These are phyloP conservation scores for Procavia capensis DNA, from an alignment of 2,113 vertebrate genomes.

Conservation along the genomic window DNA sequence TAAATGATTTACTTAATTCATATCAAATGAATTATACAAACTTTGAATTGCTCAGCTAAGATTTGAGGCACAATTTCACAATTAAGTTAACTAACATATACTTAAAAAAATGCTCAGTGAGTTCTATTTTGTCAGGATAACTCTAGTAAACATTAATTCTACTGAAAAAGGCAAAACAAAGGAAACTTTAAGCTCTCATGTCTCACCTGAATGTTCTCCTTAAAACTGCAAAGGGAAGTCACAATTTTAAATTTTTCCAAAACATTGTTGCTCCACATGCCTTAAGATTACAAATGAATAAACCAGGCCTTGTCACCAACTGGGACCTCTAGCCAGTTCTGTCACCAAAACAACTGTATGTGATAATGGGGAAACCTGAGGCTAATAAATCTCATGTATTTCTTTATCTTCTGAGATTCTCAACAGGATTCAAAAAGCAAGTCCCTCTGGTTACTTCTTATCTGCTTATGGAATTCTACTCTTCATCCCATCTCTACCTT, in stretches of 20 bases:
- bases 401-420: conserved; percentile 8
- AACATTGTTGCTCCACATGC: not conserved
- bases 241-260: not conserved
- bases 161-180: conserved; percentile 43
- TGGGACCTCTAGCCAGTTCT: not conserved
- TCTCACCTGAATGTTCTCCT: not conserved
- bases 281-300: conserved; percentile 22
- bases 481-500: not conserved
- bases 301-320: not conserved
- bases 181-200: conserved; percentile 8
- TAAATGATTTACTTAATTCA: conserved; percentile 40
- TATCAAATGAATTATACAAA: conserved; percentile 55
- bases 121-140: conserved; percentile 32
- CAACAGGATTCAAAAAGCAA: not conserved
- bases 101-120: conserved; percentile 49
- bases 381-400: not conserved
- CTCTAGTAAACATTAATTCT: conserved; percentile 62
- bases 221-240: conserved; percentile 10
- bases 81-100: conserved; percentile 49
- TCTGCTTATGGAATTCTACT: not conserved
- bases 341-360: not conserved
- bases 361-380: not conserved
- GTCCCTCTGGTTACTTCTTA: not conserved
- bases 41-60: conserved; percentile 53
- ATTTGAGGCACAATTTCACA: conserved; percentile 54